Percentiles rank a stretch among this genome's conserved stretches.
phyloP scores from a whole-genome alignment of 2,888 invertebrate species.

The Oscheius sp. region DNA sequence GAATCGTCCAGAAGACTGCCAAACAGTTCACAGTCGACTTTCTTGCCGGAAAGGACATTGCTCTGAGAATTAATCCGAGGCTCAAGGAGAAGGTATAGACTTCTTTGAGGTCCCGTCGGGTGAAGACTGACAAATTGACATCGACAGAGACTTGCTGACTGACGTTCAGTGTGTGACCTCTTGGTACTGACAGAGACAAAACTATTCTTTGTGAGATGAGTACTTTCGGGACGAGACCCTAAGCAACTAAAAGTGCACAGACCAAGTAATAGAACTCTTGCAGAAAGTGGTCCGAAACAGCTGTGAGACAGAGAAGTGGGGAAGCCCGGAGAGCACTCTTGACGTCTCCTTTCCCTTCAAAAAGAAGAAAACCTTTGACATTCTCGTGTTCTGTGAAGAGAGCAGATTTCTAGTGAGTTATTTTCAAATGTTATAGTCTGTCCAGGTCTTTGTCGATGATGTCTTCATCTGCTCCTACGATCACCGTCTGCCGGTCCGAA shows the following conservation, averaged over 20 bases:
- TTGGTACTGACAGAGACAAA: too few species aligned
- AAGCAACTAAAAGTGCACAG: too few species aligned
- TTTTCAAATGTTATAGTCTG: neutral
- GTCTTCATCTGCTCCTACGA: slow-evolving; percentile 64
- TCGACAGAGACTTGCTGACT: too few species aligned
- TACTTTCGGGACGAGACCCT: too few species aligned
- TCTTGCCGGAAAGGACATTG: slow-evolving; percentile 66
- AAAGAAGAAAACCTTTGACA: slow-evolving; percentile 66
- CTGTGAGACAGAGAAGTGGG: slow-evolving; percentile 55
- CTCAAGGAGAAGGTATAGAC: slow-evolving; percentile 57
- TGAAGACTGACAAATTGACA: too few species aligned
- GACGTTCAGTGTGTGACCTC: too few species aligned
- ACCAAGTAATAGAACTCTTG: slow-evolving; percentile 10
- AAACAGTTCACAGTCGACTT: slow-evolving; percentile 69
- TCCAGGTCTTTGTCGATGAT: slow-evolving; percentile 68
- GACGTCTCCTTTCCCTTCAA: slow-evolving; percentile 59
- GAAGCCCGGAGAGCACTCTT: slow-evolving; percentile 45
- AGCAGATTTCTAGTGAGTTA: slow-evolving; percentile 56
- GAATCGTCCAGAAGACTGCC: slow-evolving; percentile 55
- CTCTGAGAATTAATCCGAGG: slow-evolving; percentile 63
- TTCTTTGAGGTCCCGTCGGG: neutral
- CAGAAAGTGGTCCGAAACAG: slow-evolving; percentile 65
- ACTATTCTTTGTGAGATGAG: too few species aligned
- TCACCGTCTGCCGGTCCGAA: slow-evolving; percentile 61
- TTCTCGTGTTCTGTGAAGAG: slow-evolving; percentile 68